Percentiles rank a stretch among this genome's conserved stretches.
phyloP scores from a whole-genome alignment of 2,797 vertebrate genomes.

The Eulemur mongoz region DNA sequence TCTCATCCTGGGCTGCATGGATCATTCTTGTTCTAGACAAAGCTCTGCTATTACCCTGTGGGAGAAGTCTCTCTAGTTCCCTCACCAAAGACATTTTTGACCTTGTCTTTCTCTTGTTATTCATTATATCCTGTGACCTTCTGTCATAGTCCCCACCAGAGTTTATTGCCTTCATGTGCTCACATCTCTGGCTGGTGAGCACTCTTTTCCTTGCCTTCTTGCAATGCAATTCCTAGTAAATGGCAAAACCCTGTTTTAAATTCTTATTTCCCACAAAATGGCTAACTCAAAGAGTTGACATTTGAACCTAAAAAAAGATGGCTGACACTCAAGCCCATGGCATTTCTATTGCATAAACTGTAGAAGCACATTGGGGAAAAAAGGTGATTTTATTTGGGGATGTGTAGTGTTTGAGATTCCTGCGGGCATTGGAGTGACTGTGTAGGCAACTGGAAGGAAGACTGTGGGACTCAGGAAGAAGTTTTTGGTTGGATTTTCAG shows the following conservation, averaged over 20 bases:
- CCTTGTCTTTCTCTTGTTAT: not conserved
- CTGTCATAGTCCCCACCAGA: not conserved
- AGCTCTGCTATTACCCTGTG: not conserved
- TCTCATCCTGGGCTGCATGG: not conserved
- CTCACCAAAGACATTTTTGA: not conserved
- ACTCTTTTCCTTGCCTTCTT: not conserved
- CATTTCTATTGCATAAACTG: not conserved
- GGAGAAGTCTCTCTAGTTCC: not conserved
- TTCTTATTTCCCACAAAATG: conserved; percentile 32
- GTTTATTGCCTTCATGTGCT: not conserved
- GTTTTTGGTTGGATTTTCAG: not conserved
- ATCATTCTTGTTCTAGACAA: not conserved
- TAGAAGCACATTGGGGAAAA: not conserved
- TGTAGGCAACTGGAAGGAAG: not conserved
- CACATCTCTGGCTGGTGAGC: not conserved
- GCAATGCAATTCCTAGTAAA: conserved; percentile 5
- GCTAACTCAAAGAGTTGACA: conserved; percentile 38
- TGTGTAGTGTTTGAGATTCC: not conserved
- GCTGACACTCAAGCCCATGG: not conserved
- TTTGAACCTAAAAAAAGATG: conserved; percentile 37
- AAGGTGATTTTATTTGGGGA: not conserved
- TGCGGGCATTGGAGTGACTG: not conserved
- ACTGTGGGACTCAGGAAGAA: not conserved
- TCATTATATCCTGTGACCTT: not conserved
- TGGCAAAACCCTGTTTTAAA: conserved; percentile 7